These are phyloP conservation scores for Brienomyrus longianalis DNA, from an alignment of 2,113 vertebrate genomes.

Conservation along the genomic window DNA sequence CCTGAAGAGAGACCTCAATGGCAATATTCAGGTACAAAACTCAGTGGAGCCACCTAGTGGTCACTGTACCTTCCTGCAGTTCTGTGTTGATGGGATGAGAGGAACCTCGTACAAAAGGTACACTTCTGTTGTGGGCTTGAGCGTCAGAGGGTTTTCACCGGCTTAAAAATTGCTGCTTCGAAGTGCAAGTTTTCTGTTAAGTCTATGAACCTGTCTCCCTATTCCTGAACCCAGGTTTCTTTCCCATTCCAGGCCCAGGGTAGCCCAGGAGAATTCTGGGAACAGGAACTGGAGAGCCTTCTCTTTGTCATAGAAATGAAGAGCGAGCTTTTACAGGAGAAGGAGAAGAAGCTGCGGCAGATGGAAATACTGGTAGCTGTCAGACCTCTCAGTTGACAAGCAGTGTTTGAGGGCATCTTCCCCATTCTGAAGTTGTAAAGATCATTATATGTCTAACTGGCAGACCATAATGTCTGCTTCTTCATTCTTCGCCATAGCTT, in stretches of 20 bases:
- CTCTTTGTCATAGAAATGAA: slow-evolving; percentile 89
- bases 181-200: neutral
- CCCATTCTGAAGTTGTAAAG: neutral
- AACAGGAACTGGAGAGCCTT: slow-evolving; percentile 88
- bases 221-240: neutral
- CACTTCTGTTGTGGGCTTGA: neutral
- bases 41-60: slow-evolving; percentile 18
- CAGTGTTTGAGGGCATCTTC: neutral
- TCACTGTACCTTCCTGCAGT: neutral
- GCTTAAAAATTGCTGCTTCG: neutral
- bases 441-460: neutral
- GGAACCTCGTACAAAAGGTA: neutral
- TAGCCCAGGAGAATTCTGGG: slow-evolving; percentile 87
- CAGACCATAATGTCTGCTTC: neutral
- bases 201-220: neutral
- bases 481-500: no score
- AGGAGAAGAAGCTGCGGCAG: neutral
- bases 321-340: neutral
- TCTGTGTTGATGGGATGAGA: neutral
- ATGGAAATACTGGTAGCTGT: slow-evolving; percentile 1
- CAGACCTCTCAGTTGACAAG: neutral
- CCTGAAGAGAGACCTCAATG: slow-evolving; percentile 73
- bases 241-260: slow-evolving; percentile 66
- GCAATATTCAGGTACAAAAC: slow-evolving; percentile 66
- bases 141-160: neutral